Evolutionary conservation across 92 coral and sea anemone genomes (phyloP).

Genomic region (Bergia puertoricense): DNA sequence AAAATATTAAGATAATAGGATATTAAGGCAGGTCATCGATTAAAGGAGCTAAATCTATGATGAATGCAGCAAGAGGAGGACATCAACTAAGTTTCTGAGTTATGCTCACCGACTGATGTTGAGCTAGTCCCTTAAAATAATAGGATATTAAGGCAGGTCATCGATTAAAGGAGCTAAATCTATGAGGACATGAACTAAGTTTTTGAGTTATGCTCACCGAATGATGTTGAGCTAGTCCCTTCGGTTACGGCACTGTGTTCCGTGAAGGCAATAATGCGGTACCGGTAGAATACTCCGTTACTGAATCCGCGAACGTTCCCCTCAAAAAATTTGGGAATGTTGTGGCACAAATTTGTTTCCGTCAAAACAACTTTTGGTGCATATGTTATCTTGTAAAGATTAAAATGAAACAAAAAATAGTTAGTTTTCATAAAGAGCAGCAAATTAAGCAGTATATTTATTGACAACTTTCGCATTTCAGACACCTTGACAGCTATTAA

Average conservation of each 20-base stretch:
- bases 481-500: neutral
- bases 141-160: no score
- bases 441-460: no score
- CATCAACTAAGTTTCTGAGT: no score
- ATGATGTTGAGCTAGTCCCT: neutral
- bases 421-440: neutral
- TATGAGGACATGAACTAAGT: no score
- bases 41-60: no score
- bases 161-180: no score
- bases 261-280: conserved; percentile 34
- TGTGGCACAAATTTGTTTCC: conserved; percentile 26
- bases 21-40: no score
- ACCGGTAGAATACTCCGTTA: neutral
- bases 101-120: neutral
- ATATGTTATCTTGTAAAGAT: neutral
- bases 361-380: neutral
- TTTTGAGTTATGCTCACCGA: neutral
- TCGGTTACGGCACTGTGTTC: conserved; percentile 27
- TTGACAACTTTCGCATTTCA: neutral
- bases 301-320: neutral
- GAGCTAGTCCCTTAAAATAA: neutral
- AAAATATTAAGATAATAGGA: no score
- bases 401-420: neutral
- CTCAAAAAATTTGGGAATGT: neutral
- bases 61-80: no score